Conservation (phyloP, 2,797 vertebrate genomes). For the Microtus obscurus region DNA sequence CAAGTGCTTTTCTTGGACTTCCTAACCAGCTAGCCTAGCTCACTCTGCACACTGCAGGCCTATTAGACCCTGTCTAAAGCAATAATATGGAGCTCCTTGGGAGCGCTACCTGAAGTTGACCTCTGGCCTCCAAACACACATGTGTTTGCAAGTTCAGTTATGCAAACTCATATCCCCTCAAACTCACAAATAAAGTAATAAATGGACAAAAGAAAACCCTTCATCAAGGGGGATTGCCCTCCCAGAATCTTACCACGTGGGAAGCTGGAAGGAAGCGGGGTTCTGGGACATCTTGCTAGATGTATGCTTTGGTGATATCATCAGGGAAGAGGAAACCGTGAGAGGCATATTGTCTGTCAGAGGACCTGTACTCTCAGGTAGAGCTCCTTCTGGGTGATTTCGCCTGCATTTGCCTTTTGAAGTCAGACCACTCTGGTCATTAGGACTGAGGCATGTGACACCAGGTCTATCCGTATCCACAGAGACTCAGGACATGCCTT, state of each 20-base stretch:
- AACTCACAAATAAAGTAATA: not conserved
- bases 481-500: not conserved
- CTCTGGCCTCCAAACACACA: not conserved
- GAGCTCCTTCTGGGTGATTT: conserved; percentile 26
- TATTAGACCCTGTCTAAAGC: not conserved
- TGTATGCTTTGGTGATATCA: conserved; percentile 31
- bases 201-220: not conserved
- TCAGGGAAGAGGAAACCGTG: not conserved
- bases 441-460: conserved; percentile 17
- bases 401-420: conserved; percentile 51
- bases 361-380: not conserved
- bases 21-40: not conserved
- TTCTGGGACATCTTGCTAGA: not conserved
- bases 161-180: not conserved
- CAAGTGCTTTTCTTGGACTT: not conserved
- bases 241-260: not conserved
- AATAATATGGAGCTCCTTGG: not conserved
- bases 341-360: not conserved
- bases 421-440: not conserved
- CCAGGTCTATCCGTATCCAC: not conserved
- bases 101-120: not conserved
- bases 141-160: not conserved
- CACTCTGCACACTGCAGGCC: not conserved
- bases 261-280: not conserved
- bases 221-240: not conserved